Base-by-base conservation (phyloP, 2,888 invertebrate species). In the Bedellia somnulentella region DNA sequence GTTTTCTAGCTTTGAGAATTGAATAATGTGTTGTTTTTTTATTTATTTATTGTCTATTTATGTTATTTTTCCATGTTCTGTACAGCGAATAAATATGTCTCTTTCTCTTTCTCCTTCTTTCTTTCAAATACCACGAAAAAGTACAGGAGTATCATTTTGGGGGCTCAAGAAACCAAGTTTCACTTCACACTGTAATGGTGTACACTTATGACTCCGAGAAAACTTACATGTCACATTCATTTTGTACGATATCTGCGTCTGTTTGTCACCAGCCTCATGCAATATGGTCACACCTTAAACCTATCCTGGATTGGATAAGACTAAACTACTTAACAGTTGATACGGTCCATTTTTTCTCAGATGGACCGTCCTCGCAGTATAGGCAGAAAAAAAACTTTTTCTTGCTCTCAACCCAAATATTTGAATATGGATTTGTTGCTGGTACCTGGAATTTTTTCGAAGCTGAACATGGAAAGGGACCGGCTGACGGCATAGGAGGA, bases 401-500 rank as follows among this genome's bases (percentile, higher is more conserved):
- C 15, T 23, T 27, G 5, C 12, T 27, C 5, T 15, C 5, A 25
- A 24, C 17, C 15, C 27, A 23, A n/a, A 30, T 26, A 16, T 22
- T 21, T 12, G 23, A 24, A 12, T 15, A 23, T 13, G 34, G 34
- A 16, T 30, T 30, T 26, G 8, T 5, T 13, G 8, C 21, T 11
- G 10, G 23, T 8, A 34, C 27, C 8, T 30, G 30, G 34, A 13
- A 14, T n/a, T 34, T 21, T 27, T 34, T 27, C 14, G 30, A 34
- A 22, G 23, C 27, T 11, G 25, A 15, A 3, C 30, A 34, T 15
- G 27, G 30, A 11, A 34, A 30, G 15, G 34, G 31, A 8, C 27
- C 31, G 4, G 34, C 34, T 10, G 34, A 34, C 24, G 34, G 30
- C 13, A 24, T 34, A n/a, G 34, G 34, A 4, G 32, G 32, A 10